These are phyloP conservation scores for Scylla paramamosain DNA, from an alignment of 1,140 invertebrate species.

Conservation along the genomic window DNA sequence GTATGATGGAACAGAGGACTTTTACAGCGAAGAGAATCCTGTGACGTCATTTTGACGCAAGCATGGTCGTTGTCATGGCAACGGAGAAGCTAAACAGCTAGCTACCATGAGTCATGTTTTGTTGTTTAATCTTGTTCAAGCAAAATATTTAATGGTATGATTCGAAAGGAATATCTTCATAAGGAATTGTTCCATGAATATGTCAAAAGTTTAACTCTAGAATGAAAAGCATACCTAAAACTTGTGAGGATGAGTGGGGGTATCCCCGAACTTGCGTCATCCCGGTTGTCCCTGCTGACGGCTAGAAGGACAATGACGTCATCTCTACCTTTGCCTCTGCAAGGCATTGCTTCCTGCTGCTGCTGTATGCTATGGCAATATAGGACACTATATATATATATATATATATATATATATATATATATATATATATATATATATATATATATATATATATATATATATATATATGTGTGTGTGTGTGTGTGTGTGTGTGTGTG, in stretches of 20 bases:
- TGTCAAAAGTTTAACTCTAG: no score
- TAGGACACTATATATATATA: conserved; percentile 1
- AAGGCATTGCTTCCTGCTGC: no score
- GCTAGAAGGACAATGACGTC: no score
- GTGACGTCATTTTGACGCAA: conserved; percentile 52
- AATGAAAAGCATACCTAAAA: no score
- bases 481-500: no score
- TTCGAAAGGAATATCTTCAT: not conserved
- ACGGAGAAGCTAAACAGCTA: not conserved
- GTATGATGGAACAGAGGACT: not conserved
- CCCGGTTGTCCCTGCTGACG: not conserved
- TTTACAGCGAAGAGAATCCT: not conserved
- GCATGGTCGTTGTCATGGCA: conserved; percentile 1
- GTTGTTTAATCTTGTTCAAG: not conserved
- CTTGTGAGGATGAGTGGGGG: not conserved
- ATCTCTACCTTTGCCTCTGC: no score
- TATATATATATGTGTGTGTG: not conserved
- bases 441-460: conserved; percentile 38
- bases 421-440: conserved; percentile 55
- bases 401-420: conserved; percentile 55
- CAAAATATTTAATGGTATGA: not conserved
- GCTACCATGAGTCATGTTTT: not conserved
- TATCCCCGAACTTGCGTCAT: not conserved
- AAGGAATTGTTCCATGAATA: not conserved
- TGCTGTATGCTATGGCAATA: not conserved